These are phyloP conservation scores for Polietes domitor DNA, from an alignment of 2,888 invertebrate species.

Conservation along the genomic window DNA sequence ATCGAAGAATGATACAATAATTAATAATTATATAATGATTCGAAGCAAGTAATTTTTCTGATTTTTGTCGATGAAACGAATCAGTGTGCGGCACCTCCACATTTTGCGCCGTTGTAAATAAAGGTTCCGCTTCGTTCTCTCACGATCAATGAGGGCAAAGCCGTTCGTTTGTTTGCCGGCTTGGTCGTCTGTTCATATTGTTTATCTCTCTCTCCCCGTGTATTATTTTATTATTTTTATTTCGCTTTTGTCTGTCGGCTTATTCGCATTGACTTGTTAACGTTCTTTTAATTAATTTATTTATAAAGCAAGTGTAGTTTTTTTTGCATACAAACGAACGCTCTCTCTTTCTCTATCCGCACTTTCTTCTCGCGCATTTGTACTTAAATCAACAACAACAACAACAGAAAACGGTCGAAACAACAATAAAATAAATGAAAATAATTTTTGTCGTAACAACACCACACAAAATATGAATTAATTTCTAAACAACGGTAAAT, in stretches of 20 bases:
- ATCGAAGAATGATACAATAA: too few species aligned
- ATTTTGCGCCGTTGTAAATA: background rate
- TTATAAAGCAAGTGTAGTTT: slow-evolving; percentile 14
- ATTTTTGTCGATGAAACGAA: too few species aligned
- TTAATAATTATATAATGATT: too few species aligned
- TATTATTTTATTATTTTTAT: slow-evolving; percentile 48
- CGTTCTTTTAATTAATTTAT: slow-evolving; percentile 56
- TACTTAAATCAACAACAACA: slow-evolving; percentile 42
- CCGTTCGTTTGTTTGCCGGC: too few species aligned
- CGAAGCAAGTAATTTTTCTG: too few species aligned
- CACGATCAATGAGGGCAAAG: too few species aligned
- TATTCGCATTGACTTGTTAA: slow-evolving; percentile 49
- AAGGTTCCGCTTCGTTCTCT: too few species aligned
- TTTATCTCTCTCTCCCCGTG: background rate
- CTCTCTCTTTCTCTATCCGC: slow-evolving; percentile 23
- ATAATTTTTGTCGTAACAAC: slow-evolving; percentile 4
- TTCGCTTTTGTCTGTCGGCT: slow-evolving; percentile 51
- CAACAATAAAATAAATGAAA: slow-evolving; percentile 13
- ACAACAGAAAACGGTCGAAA: slow-evolving; percentile 2
- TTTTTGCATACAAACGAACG: background rate
- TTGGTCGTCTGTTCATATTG: background rate
- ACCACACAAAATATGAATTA: background rate
- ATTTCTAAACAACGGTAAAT: background rate
- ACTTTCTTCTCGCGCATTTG: background rate
- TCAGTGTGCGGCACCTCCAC: too few species aligned